phyloP scores from a whole-genome alignment of 2,113 vertebrate genomes.

The Eulacestoma nigropectus region DNA sequence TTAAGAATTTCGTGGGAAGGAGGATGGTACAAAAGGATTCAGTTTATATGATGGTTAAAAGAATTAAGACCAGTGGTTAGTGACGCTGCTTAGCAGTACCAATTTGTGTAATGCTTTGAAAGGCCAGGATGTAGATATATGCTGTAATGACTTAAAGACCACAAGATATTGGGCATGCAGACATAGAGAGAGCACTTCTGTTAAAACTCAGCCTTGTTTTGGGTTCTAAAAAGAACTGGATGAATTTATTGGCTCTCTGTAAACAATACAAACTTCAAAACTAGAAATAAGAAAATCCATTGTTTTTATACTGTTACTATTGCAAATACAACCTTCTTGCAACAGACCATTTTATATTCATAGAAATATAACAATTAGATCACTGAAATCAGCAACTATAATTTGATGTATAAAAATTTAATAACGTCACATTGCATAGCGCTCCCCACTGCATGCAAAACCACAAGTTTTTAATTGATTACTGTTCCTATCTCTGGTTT shows the following conservation, averaged over 20 bases:
- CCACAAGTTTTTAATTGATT: neutral
- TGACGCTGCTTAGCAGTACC: slow-evolving; percentile 20
- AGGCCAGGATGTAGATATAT: neutral
- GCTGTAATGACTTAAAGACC: neutral
- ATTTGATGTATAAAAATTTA: slow-evolving; percentile 4
- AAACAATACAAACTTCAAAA: neutral
- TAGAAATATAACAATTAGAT: neutral
- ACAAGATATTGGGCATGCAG: neutral
- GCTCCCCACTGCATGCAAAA: neutral
- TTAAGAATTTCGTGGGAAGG: slow-evolving; percentile 5
- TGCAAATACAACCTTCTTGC: neutral
- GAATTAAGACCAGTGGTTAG: slow-evolving; percentile 52
- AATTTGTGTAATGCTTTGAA: slow-evolving; percentile 51
- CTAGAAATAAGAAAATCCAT: neutral
- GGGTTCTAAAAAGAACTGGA: neutral
- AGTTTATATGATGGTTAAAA: slow-evolving; percentile 20
- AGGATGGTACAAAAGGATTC: slow-evolving; percentile 31
- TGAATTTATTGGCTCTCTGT: neutral
- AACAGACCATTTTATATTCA: neutral
- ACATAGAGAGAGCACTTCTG: neutral
- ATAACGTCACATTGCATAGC: neutral
- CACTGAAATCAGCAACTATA: neutral
- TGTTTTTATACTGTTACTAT: neutral
- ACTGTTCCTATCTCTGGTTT: neutral
- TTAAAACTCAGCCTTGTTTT: neutral